Evolutionary conservation across 2,888 invertebrate genomes (phyloP).

Genomic region (Taenaris catops): DNA sequence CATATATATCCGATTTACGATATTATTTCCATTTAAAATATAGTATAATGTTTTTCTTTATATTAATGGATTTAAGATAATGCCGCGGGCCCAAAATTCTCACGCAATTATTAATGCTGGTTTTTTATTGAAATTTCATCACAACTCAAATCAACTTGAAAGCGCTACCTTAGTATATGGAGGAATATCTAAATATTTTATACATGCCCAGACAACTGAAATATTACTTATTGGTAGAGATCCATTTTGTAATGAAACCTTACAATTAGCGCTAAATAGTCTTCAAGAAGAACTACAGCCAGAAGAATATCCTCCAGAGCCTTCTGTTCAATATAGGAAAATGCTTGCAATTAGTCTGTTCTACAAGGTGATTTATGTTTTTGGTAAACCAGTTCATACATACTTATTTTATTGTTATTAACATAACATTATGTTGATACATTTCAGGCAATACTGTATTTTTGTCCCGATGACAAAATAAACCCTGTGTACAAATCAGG

Average conservation of each 20-base stretch:
- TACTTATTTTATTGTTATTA: too few species aligned
- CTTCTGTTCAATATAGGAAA: constrained; percentile 78
- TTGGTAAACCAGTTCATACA: too few species aligned
- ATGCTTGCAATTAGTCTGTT: constrained; percentile 80
- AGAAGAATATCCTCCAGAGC: constrained; percentile 63
- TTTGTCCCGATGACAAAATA: constrained; percentile 74
- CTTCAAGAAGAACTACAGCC: constrained; percentile 42
- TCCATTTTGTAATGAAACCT: constrained; percentile 49
- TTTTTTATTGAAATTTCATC: constrained; percentile 80
- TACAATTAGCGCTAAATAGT: constrained; percentile 50
- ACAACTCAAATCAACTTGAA: constrained; percentile 48
- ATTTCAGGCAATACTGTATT: constrained; percentile 71
- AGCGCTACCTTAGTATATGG: constrained; percentile 80
- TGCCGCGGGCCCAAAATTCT: constrained; percentile 85
- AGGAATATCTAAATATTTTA: constrained; percentile 65
- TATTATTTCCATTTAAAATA: neutral
- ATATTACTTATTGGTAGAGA: constrained; percentile 58
- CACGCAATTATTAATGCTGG: constrained; percentile 88
- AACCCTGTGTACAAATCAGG: constrained; percentile 77
- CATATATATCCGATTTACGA: too few species aligned
- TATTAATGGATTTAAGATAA: constrained; percentile 74
- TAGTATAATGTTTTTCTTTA: neutral
- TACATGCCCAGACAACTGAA: constrained; percentile 76
- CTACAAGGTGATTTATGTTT: constrained; percentile 80
- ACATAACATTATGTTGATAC: too few species aligned